These are phyloP conservation scores for Leptinotarsa defecta DNA, from an alignment of 1,140 invertebrate genomes.

Conservation along the genomic window DNA sequence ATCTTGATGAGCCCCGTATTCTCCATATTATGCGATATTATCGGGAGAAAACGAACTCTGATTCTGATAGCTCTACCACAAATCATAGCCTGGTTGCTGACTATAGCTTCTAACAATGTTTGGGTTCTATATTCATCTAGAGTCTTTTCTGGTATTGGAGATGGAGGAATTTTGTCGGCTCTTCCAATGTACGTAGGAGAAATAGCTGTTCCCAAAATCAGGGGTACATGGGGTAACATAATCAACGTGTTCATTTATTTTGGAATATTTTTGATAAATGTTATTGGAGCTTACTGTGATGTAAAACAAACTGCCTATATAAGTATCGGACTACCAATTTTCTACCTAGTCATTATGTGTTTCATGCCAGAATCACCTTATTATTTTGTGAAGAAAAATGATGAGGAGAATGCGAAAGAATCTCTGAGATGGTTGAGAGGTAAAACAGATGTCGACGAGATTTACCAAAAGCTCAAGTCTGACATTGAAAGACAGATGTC, in stretches of 20 bases:
- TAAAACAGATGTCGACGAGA: conserved; percentile 36
- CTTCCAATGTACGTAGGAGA: conserved; percentile 67
- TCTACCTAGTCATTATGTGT: background rate
- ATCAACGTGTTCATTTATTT: conserved; percentile 59
- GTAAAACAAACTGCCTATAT: conserved; percentile 32
- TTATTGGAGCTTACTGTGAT: conserved; percentile 46
- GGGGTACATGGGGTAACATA: conserved; percentile 62
- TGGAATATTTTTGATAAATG: conserved; percentile 58
- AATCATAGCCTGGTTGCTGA: conserved; percentile 1
- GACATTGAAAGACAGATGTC: conserved; percentile 43
- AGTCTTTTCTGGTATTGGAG: conserved; percentile 43
- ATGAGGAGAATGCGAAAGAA: conserved; percentile 54
- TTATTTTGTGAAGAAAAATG: conserved; percentile 35
- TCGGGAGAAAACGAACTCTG: conserved; percentile 41
- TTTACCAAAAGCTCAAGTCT: conserved; percentile 35
- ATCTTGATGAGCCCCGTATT: conserved; percentile 30
- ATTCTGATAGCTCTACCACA: conserved; percentile 32
- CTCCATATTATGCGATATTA: conserved; percentile 31
- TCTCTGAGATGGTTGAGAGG: conserved; percentile 53
- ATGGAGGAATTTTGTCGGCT: conserved; percentile 43
- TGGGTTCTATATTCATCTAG: conserved; percentile 39
- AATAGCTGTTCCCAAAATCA: conserved; percentile 67
- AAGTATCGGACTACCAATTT: conserved; percentile 5
- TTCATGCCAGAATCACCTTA: conserved; percentile 52
- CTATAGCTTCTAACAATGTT: conserved; percentile 31